Evolutionary conservation across 2,113 vertebrate genomes (phyloP).

Genomic region (Callocephalon fimbriatum): DNA sequence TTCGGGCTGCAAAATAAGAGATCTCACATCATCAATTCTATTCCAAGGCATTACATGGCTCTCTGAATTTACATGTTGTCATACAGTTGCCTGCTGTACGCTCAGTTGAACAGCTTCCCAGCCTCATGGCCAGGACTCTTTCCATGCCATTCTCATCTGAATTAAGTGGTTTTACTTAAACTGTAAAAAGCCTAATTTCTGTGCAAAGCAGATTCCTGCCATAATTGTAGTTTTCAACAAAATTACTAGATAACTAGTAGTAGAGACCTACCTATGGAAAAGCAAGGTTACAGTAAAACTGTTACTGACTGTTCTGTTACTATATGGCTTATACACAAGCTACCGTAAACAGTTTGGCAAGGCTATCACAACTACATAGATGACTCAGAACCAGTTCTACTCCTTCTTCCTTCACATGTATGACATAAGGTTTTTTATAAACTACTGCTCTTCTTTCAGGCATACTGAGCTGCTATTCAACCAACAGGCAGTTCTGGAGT

Average conservation of each 20-base stretch:
- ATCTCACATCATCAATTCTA: background rate
- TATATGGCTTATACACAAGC: background rate
- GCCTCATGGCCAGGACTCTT: background rate
- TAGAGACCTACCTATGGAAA: background rate
- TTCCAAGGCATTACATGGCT: background rate
- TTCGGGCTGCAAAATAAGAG: background rate
- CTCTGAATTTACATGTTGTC: background rate
- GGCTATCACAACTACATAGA: background rate
- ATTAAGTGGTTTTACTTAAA: background rate
- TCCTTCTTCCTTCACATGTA: background rate
- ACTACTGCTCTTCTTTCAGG: background rate
- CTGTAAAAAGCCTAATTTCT: background rate
- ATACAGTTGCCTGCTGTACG: background rate
- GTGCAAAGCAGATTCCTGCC: background rate
- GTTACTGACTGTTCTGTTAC: background rate
- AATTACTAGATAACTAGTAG: background rate
- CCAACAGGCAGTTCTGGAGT: background rate
- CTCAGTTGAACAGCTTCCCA: background rate
- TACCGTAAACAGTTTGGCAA: background rate
- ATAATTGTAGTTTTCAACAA: background rate
- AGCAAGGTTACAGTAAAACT: background rate
- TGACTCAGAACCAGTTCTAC: background rate
- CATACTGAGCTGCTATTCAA: background rate
- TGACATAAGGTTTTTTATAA: background rate
- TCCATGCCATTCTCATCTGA: background rate